Percentiles rank a stretch among this genome's conserved stretches.
These are phyloP conservation scores for Eptatretus atami DNA, from an alignment of 2,797 vertebrate species.

Conservation along the genomic window DNA sequence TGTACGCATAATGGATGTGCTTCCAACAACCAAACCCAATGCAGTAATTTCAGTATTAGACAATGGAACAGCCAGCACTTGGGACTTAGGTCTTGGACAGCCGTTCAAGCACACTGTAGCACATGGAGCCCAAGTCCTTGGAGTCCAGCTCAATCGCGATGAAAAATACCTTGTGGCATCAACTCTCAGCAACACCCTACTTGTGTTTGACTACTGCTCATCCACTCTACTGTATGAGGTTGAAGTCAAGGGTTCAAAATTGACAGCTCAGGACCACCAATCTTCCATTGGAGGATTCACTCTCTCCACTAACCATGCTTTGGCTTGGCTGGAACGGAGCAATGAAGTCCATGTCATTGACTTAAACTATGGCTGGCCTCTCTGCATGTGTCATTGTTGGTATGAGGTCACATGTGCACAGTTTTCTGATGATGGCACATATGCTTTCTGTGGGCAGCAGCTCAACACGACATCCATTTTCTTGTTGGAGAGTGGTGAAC, in stretches of 20 bases:
- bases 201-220: constrained; percentile 88
- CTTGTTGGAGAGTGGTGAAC: constrained; percentile 73
- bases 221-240: constrained; percentile 90
- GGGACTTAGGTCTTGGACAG: constrained; percentile 75
- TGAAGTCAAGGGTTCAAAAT: constrained; percentile 76
- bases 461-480: constrained; percentile 77
- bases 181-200: constrained; percentile 77
- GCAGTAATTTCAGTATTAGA: constrained; percentile 68
- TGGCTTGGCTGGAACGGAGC: constrained; percentile 91
- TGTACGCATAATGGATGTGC: constrained; percentile 70
- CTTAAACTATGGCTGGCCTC: constrained; percentile 72
- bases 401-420: constrained; percentile 92
- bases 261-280: constrained; percentile 13
- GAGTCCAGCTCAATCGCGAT: constrained; percentile 53
- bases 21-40: constrained; percentile 63
- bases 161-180: constrained; percentile 90
- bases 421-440: constrained; percentile 67
- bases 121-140: constrained; percentile 57
- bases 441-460: constrained; percentile 87
- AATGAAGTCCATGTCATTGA: constrained; percentile 91
- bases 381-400: constrained; percentile 97
- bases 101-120: constrained; percentile 74
- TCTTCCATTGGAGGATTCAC: constrained; percentile 54
- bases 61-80: constrained; percentile 86
- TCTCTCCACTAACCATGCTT: constrained; percentile 52